Base-by-base conservation (phyloP, 2,888 invertebrate genomes). In the Leptopilina syphax region DNA sequence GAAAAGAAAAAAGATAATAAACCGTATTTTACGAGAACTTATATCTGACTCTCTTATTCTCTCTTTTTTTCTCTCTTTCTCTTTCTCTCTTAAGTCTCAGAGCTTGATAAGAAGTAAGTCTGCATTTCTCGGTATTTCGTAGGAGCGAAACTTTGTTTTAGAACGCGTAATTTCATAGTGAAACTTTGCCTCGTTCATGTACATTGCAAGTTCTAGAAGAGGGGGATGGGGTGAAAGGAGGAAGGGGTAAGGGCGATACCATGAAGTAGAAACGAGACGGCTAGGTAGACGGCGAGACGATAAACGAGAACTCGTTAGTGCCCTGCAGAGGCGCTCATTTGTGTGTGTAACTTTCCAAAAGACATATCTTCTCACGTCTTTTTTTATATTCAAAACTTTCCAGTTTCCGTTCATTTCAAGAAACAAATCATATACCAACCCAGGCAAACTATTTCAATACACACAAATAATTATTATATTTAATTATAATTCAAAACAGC, bases 241-340 rank as follows among this genome's bases (percentile, higher is more conserved):
- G 10, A 10, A 50, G 50, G 50, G 50, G 47, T 1, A 9, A 13
- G 24, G 70, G 70, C 70, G 70, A 68, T 68, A 68, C 24, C 68
- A 47, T 67, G 47, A 67, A 67, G 44, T 70, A 70, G 50, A 70
- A 50, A 73, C 70, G 68, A 68, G 68, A 73, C 70, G 50, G 54
- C 9, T 57, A 66, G 65, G 44, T 65, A 44, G 77, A 47, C 82
- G 83, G 67, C 80, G 83, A 27, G 27, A 79, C 86, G 86, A 86
- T 86, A 86, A 86, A 86, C 84, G 82, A 82, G 84, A 81, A 84
- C 86, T 86, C 86, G 86, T 86, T 86, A 86, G 85, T 85, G 81
- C 82, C 83, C 82, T 82, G 81, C 80, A 70, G 77, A 54, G 68
- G 78, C 76, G 79, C 84, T 85, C 73, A 73, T 73, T 73, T 73